Base-by-base conservation (phyloP, 2,113 vertebrate species). In the Siniperca chuatsi region DNA sequence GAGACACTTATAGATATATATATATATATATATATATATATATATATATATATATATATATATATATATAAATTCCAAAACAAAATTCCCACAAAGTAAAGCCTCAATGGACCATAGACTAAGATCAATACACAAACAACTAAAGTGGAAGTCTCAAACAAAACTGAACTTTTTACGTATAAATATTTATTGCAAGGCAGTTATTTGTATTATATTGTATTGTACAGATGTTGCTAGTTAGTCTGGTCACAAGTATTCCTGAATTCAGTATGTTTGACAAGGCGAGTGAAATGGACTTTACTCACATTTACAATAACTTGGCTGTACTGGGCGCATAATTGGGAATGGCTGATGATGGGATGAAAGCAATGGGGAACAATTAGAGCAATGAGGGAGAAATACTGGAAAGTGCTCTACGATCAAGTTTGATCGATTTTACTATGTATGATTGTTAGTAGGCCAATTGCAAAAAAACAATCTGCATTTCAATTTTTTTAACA, bases 191-290 rank as follows among this genome's bases (percentile, higher is more conserved):
- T 74, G 12, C 20, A 70, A 16, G 12, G 20, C 6, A 50, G 1
- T 69, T n/a, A 8, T 42, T 52, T 82, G 11, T 16, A 60, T 48
- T 64, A 2, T 15, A 64, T 72, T 60, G 16, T 5, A 35, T 12
- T 62, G 33, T 44, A 65, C 75, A 78, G n/a, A 44, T 8, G 4
- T 25, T 64, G 23, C 6, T 76, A 62, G 5, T 75, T 75, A 25
- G 11, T n/a, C 3, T 18, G 66, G 4, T 61, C 25, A 68, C 66
- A 62, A 9, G 10, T 70, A 37, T 50, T 61, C 10, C 13, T 46
- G 18, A 60, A 35, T 50, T 61, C 3, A 48, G 9, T 23, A 23
- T 52, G 2, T 54, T 25, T 67, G 23, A 54, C 23, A 16, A 16
- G 29, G 25, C 44, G 20, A 35, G 8, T 11, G 29, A 58, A 20